Evolutionary conservation across 2,113 vertebrate species (phyloP), one percentile per base, ranked within the genome.

Genomic region (Hypanus sabinus): DNA sequence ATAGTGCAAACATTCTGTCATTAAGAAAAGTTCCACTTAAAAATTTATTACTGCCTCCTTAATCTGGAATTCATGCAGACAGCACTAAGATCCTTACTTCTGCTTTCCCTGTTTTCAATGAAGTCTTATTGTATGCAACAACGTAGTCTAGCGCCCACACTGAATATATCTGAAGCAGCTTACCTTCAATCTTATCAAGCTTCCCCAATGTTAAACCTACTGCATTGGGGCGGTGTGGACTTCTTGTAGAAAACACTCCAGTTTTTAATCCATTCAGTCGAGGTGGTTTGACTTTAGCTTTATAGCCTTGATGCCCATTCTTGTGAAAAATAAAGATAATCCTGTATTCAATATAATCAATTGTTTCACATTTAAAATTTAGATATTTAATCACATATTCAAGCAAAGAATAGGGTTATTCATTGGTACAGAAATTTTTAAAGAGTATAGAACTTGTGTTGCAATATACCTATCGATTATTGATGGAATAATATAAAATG

Each of bases 251-350:
- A 95, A 98, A 98, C 55, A 98, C 96, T 0, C 98, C 98, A 5
- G 97, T 97, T 95, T 96, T 97, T 91, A 96, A 95, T 11, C 98
- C 98, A 22, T 98, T 96, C 76, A 98, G 96, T 55, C 98, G 95
- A 0, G 98, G 98, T 55, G 98, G 98, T 93, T 97, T 98, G 93
- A 98, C 98, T 96, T 98, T 98, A 83, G 98, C 97, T 96, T 98
- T 98, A 94, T 94, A 97, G 94, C 95, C 97, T 95, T 97, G 95
- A 95, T 97, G 97, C 0, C 98, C 98, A 8, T 98, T 98, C 96
- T 98, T 98, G 94, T 98, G 98, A 95, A 98, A 98, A 94, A 98
- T 95, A 95, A 98, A 98, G 94, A 98, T 97, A 79, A 98, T 96
- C 98, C 98, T 98, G 95, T 94, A 95, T 95, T n/a, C n/a, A n/a